Conservation (phyloP, 2,113 vertebrate genomes). For the Psettodes erumei region DNA sequence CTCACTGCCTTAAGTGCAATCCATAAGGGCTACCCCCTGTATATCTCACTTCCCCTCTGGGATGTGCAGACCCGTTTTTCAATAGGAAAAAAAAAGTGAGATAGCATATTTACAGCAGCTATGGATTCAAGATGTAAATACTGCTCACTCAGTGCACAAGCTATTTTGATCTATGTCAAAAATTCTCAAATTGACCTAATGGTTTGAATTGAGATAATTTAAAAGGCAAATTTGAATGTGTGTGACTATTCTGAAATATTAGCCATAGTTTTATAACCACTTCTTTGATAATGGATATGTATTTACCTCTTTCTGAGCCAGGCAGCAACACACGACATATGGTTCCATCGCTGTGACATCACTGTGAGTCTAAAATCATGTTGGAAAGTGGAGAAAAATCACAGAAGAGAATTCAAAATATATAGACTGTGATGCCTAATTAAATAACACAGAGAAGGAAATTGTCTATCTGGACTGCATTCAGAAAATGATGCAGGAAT, state of each 20-base stretch:
- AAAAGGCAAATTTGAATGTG: background rate
- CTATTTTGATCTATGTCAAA: too few relatives aligned
- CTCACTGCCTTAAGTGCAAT: conserved; percentile 9
- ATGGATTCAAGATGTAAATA: background rate
- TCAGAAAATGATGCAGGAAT: conserved; percentile 11
- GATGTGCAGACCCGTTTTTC: background rate
- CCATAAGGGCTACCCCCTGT: background rate
- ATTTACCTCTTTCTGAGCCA: background rate
- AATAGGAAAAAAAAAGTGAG: conserved; percentile 6
- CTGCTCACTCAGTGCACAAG: background rate
- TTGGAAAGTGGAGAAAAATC: too few relatives aligned
- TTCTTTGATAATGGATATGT: background rate
- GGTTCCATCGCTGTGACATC: too few relatives aligned
- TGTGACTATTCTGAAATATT: background rate
- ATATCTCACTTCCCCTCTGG: conserved; percentile 8
- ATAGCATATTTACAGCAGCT: background rate
- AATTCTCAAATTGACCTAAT: too few relatives aligned
- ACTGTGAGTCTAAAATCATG: too few relatives aligned
- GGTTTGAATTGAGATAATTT: background rate
- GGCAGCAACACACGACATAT: too few relatives aligned
- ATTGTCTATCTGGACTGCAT: conserved; percentile 3
- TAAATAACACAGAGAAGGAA: background rate
- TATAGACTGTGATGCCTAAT: background rate
- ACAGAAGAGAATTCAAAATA: background rate
- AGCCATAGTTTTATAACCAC: background rate